Conservation (phyloP, 1,140 invertebrate genomes). For the Lasioglossum baleicum region DNA sequence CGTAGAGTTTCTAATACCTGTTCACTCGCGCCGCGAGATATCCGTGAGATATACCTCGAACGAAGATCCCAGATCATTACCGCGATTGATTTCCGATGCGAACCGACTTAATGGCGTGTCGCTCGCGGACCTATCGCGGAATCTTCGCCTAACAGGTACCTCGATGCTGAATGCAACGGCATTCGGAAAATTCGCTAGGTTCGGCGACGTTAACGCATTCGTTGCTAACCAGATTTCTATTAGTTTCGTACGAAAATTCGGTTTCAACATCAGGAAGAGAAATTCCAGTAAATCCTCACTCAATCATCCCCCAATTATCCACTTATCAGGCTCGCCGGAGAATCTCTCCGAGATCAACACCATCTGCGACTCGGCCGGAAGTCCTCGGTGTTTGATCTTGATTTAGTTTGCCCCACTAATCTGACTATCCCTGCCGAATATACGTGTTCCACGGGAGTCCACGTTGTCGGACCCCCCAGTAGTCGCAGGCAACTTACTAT, state of each 20-base stretch:
- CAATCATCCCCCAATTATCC: background rate
- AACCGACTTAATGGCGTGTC: slow-evolving; percentile 38
- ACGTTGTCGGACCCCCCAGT: slow-evolving; percentile 61
- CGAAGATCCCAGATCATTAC: slow-evolving; percentile 30
- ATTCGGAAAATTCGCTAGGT: background rate
- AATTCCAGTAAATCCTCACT: background rate
- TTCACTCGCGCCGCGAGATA: slow-evolving; percentile 51
- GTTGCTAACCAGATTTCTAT: background rate
- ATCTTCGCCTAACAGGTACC: slow-evolving; percentile 24
- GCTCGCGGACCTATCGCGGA: slow-evolving; percentile 20
- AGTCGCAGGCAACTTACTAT: slow-evolving; percentile 68
- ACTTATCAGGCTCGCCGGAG: background rate
- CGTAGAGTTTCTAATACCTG: slow-evolving; percentile 57
- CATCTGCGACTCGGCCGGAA: slow-evolving; percentile 48
- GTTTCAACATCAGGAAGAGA: too few species aligned
- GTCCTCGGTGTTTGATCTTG: slow-evolving; percentile 55
- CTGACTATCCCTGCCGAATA: slow-evolving; percentile 50
- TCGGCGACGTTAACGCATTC: background rate
- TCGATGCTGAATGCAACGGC: background rate
- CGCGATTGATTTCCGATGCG: slow-evolving; percentile 30
- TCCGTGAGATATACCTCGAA: slow-evolving; percentile 43
- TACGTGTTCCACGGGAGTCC: slow-evolving; percentile 65
- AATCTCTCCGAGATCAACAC: background rate
- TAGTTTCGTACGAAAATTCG: background rate
- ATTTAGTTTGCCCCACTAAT: slow-evolving; percentile 64